Evolutionary conservation across 2,797 vertebrate species (phyloP), one percentile per base, ranked within the genome.

Genomic region (Onychomys arenicola): DNA sequence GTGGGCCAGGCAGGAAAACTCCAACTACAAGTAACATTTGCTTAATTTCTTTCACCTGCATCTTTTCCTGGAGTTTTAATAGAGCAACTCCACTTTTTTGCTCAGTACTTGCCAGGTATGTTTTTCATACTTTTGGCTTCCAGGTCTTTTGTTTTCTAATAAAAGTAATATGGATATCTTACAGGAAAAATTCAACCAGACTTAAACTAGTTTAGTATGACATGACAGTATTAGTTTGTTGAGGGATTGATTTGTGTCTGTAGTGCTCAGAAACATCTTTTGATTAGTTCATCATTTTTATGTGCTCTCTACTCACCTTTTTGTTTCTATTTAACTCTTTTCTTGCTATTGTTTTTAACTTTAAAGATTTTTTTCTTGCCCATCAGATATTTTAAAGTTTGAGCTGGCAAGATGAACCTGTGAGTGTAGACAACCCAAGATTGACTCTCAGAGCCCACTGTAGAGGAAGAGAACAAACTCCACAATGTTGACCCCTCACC

Each of bases 181-280:
- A 69, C 9, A 71, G 81, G 27, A 75, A 87, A 80, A 91, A 59
- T 63, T 49, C 84, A 86, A 37, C 2, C 49, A 23, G 40, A n/a
- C 19, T 71, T 94, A 29, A 59, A 71, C 43, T 55, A 63, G 32
- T 57, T 73, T 29, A 49, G 61, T 76, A 86, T 91, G n/a, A 9
- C 57, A 13, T 49, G 10, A 59, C 57, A 25, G 63, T 69, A 90
- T 95, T 88, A 32, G 65, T 87, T 95, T 65, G 61, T 77, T 65
- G 49, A 84, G 95, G 29, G 55, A 32, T 87, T 95, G 46, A 2
- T 95, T 92, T 88, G 43, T 71, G 11, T 73, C 71, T 90, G 6
- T 23, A 90, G 49, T 80, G n/a, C 37, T 67, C 29, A 90, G 17
- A 40, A 65, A 55, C 75, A 43, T 73, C 2, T 93, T 91, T 89